Evolutionary conservation across 1,140 invertebrate species (phyloP).

Genomic region (Drosophila sulfurigaster): DNA sequence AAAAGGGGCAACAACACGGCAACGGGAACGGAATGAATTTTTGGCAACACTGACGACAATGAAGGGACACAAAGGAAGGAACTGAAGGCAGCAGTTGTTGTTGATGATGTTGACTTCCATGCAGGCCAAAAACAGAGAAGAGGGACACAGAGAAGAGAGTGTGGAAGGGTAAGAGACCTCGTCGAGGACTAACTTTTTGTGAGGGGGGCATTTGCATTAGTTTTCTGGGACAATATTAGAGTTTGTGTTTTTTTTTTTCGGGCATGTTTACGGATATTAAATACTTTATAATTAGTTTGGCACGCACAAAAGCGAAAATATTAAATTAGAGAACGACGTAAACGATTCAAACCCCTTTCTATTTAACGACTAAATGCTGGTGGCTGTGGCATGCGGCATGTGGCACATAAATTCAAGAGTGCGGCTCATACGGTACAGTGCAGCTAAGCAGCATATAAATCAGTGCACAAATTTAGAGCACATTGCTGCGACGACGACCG

Average conservation of each 20-base stretch:
- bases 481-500: background rate
- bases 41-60: slow-evolving; percentile 44
- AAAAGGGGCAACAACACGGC: slow-evolving; percentile 8
- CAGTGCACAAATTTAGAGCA: slow-evolving; percentile 27
- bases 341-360: slow-evolving; percentile 7
- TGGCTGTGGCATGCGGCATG: slow-evolving; percentile 1
- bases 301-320: slow-evolving; percentile 63
- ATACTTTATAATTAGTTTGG: slow-evolving; percentile 82
- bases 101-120: slow-evolving; percentile 22
- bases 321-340: slow-evolving; percentile 66
- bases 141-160: background rate
- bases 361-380: background rate
- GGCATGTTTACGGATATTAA: slow-evolving; percentile 80
- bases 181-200: slow-evolving; percentile 67
- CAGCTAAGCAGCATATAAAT: slow-evolving; percentile 47
- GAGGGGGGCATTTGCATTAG: slow-evolving; percentile 35
- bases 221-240: slow-evolving; percentile 35
- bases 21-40: slow-evolving; percentile 8
- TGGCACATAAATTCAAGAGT: slow-evolving; percentile 30
- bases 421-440: slow-evolving; percentile 34
- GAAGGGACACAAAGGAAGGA: slow-evolving; percentile 14
- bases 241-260: slow-evolving; percentile 70
- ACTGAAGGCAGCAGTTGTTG: background rate
- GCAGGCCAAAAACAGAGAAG: background rate
- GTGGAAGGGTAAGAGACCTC: background rate